These are phyloP conservation scores for Oryzias sinensis DNA, from an alignment of 2,797 vertebrate genomes.

Conservation along the genomic window DNA sequence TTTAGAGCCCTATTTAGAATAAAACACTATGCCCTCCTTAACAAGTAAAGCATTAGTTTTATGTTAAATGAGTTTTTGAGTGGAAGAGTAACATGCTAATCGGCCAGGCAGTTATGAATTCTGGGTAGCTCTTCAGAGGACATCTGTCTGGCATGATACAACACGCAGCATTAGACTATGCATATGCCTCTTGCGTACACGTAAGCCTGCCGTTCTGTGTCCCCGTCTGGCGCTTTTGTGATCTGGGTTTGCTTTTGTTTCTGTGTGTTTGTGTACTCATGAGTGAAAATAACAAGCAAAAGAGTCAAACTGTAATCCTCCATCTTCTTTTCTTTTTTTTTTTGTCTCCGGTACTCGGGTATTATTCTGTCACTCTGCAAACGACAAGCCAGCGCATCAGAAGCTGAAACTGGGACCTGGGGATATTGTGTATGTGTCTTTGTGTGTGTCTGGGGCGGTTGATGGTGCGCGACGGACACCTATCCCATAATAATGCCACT, in stretches of 20 bases:
- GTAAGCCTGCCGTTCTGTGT: conserved; percentile 2
- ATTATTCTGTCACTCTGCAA: conserved; percentile 50
- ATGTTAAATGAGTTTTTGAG: conserved; percentile 41
- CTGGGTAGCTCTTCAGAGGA: conserved; percentile 15
- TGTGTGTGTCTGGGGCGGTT: conserved; percentile 29
- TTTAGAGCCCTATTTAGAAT: conserved; percentile 55
- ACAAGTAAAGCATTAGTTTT: conserved; percentile 48
- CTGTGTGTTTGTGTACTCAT: conserved; percentile 45
- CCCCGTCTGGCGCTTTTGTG: conserved; percentile 9
- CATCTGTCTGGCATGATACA: conserved; percentile 12
- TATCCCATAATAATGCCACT: conserved; percentile 73
- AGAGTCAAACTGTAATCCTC: conserved; percentile 57
- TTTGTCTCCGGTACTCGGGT: conserved; percentile 58
- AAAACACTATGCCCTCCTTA: conserved; percentile 33
- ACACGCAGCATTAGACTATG: conserved; percentile 1
- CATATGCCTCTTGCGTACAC: conserved; percentile 1
- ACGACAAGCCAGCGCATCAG: conserved; percentile 39
- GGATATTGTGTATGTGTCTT: conserved; percentile 22
- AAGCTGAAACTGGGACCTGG: conserved; percentile 35
- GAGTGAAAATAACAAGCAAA: conserved; percentile 70
- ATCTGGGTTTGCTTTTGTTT: conserved; percentile 15
- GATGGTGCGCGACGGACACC: conserved; percentile 71
- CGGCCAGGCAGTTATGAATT: conserved; percentile 16
- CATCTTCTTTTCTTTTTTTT: conserved; percentile 41
- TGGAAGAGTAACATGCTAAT: conserved; percentile 15